phyloP scores from a whole-genome alignment of 2,113 vertebrate genomes.

The Thinocorus orbignyianus region DNA sequence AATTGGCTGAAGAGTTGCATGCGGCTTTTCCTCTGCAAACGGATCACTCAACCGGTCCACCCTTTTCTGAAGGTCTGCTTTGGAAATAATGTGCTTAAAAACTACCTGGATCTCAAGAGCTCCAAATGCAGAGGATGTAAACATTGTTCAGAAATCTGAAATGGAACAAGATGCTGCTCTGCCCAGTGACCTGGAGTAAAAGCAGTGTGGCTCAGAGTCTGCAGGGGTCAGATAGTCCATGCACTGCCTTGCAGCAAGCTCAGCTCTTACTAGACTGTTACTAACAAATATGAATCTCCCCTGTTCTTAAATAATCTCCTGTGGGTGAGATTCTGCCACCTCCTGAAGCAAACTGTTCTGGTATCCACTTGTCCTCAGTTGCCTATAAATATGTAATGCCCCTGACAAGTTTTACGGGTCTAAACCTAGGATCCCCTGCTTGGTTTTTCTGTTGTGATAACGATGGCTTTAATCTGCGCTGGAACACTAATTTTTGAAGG shows the following conservation, averaged over 20 bases:
- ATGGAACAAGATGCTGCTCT: neutral
- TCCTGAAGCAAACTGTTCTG: neutral
- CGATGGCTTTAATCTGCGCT: neutral
- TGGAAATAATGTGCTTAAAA: neutral
- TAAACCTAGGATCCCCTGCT: neutral
- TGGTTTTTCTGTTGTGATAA: neutral
- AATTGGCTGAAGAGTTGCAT: neutral
- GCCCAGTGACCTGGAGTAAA: neutral
- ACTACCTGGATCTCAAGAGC: neutral
- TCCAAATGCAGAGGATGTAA: neutral
- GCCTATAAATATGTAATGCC: neutral
- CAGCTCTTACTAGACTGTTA: neutral
- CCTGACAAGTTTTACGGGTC: neutral
- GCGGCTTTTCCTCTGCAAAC: neutral
- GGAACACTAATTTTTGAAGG: neutral
- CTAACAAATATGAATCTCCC: neutral
- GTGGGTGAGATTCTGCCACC: neutral
- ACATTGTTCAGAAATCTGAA: neutral
- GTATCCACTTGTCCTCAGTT: neutral
- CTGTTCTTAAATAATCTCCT: neutral
- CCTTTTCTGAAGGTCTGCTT: neutral
- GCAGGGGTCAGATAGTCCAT: neutral
- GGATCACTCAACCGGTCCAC: neutral
- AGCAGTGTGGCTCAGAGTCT: neutral
- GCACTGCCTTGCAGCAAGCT: neutral